Evolutionary conservation across 2,888 invertebrate species (phyloP), one percentile per base, ranked within the genome.

Genomic region (Oligia fasciuncula): DNA sequence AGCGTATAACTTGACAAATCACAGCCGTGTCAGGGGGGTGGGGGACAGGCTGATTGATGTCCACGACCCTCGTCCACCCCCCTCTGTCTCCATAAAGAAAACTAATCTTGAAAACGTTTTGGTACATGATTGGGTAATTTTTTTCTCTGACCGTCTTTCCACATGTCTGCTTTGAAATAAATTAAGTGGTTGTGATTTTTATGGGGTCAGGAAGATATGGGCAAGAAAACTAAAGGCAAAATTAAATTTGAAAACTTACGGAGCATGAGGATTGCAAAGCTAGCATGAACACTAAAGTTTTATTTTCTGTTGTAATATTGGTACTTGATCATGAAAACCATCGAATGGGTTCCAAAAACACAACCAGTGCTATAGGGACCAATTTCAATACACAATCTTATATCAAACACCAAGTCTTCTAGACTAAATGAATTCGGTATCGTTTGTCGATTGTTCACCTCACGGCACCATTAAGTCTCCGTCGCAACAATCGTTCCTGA

Each of bases 1-100:
- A 88, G 80, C 85, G 85, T 91, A 91, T 91, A 90, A 82, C 87
- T 90, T 93, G 94, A 94, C 93, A 94, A 93, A 94, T 94, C 93
- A 91, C 93, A 84, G 88, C 79, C 88, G 81, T 90, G 93, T 92
- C 92, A 90, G 88, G 80, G 76, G 74, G 77, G 80, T 72, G 74
- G 79, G 79, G 84, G 83, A 85, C 86, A 86, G 83, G 77, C 90
- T 93, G 93, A 93, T 93, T 93, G 93, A 94, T 93, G 92, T 91
- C 86, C 89, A 85, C 74, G 84, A 92, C 93, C 93, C 93, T 92
- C 90, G 92, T 91, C 91, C 89, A 88, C 84, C 79, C 79, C 78
- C 75, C 88, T 71, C 78, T 89, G 88, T 88, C 88, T 88, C 88
- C 83, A 89, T 89, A 89, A 89, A 89, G 88, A 88, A 89, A 89